phyloP scores from a whole-genome alignment of 1,140 invertebrate species.

The Bactericera cockerelli region DNA sequence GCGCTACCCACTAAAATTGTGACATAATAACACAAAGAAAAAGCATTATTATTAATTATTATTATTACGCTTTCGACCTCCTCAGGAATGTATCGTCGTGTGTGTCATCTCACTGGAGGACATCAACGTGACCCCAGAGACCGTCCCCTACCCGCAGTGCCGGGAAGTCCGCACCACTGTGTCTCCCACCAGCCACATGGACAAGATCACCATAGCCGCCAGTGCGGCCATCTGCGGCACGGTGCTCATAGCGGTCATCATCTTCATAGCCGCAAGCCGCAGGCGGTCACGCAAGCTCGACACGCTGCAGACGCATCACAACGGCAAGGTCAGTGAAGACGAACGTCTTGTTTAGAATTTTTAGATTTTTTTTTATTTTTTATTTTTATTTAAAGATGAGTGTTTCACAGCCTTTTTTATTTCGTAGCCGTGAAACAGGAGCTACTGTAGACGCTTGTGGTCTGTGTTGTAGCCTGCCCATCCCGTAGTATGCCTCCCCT shows the following conservation, averaged over 20 bases:
- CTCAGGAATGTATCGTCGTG: constrained; percentile 77
- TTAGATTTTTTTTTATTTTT: no score
- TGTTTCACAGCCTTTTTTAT: no score
- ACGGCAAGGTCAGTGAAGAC: constrained; percentile 27
- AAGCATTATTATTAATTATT: no score
- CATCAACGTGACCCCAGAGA: constrained; percentile 64
- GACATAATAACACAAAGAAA: no score
- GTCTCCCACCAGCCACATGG: constrained; percentile 70
- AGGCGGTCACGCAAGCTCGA: constrained; percentile 46
- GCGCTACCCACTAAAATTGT: no score
- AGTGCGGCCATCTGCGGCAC: constrained; percentile 87
- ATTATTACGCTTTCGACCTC: constrained; percentile 18
- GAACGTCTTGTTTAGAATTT: no score
- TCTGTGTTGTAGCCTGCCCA: no score
- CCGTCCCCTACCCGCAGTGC: constrained; percentile 71
- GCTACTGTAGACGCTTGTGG: no score
- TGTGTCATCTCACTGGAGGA: constrained; percentile 82
- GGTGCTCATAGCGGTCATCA: constrained; percentile 67
- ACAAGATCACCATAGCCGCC: constrained; percentile 84
- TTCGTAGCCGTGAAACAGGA: no score
- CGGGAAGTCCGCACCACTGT: constrained; percentile 71
- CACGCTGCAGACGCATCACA: constrained; percentile 41
- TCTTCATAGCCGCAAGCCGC: constrained; percentile 64
- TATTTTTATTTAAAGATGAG: no score
- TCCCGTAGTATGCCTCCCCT: no score